Evolutionary conservation across 2,113 vertebrate species (phyloP).

Genomic region (Haliaeetus leucogaster): DNA sequence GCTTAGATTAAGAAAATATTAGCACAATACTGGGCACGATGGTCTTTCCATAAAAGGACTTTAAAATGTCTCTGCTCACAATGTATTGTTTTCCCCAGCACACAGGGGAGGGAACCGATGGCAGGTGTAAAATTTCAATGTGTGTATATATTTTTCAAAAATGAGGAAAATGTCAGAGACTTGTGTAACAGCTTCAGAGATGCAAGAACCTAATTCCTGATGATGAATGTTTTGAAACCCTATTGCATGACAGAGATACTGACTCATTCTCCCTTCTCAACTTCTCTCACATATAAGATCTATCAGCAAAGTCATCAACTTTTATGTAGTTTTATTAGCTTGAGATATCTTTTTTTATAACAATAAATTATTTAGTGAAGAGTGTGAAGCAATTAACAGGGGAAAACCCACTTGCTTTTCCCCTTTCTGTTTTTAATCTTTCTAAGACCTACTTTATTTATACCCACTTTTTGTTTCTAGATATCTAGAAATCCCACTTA

Average conservation of each 20-base stretch:
- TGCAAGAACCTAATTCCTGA: slow-evolving; percentile 53
- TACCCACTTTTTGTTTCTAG: background rate
- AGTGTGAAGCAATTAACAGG: background rate
- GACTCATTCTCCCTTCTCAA: slow-evolving; percentile 48
- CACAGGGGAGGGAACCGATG: background rate
- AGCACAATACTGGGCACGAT: background rate
- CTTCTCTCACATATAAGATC: slow-evolving; percentile 27
- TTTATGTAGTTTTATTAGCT: background rate
- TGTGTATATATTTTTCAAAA: background rate
- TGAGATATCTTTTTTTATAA: background rate
- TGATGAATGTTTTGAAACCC: slow-evolving; percentile 56
- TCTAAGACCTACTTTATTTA: background rate
- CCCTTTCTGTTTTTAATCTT: background rate
- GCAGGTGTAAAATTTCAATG: slow-evolving; percentile 19
- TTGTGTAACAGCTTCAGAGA: slow-evolving; percentile 51
- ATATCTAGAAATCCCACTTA: background rate
- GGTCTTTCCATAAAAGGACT: background rate
- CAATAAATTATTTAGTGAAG: background rate
- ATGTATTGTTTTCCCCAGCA: background rate
- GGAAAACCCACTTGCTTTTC: background rate
- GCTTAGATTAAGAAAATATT: slow-evolving; percentile 44
- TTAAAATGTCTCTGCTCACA: background rate
- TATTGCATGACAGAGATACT: slow-evolving; percentile 47
- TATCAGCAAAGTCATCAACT: slow-evolving; percentile 23
- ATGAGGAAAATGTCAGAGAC: background rate